Percentiles rank a stretch among this genome's conserved stretches.
phyloP scores from a whole-genome alignment of 2,113 vertebrate genomes.

The Sinocyclocheilus rhinocerous region DNA sequence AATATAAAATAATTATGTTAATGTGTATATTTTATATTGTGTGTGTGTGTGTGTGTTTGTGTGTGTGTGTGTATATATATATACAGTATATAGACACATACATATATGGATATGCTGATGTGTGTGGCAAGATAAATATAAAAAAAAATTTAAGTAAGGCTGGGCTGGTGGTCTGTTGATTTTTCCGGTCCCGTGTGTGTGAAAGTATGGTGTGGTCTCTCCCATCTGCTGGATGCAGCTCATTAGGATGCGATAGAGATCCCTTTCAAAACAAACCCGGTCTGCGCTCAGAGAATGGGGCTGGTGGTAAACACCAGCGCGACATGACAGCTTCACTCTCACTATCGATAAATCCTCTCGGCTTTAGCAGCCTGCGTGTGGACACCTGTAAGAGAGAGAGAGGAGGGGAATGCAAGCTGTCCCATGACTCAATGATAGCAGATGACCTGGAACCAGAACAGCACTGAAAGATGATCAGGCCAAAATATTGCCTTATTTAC shows the following conservation, averaged over 20 bases:
- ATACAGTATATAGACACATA: too few relatives aligned
- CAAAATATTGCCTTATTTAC: background rate
- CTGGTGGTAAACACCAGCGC: slow-evolving; percentile 60
- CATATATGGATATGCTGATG: too few relatives aligned
- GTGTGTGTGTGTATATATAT: too few relatives aligned
- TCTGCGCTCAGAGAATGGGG: slow-evolving; percentile 64
- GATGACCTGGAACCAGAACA: background rate
- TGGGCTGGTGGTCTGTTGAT: slow-evolving; percentile 27
- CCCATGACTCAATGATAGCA: slow-evolving; percentile 9
- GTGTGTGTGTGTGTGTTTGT: too few relatives aligned
- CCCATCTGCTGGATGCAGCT: slow-evolving; percentile 44
- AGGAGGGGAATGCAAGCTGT: background rate
- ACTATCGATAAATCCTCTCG: slow-evolving; percentile 69
- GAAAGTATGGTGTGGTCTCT: slow-evolving; percentile 37
- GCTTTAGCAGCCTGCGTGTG: slow-evolving; percentile 11
- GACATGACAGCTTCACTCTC: slow-evolving; percentile 75
- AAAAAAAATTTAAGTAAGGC: background rate
- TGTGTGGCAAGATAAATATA: too few relatives aligned
- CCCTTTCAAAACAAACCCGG: slow-evolving; percentile 73
- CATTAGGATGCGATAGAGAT: slow-evolving; percentile 72
- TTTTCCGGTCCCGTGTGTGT: slow-evolving; percentile 23
- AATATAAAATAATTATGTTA: too few relatives aligned
- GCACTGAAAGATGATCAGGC: slow-evolving; percentile 5
- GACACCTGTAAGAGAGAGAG: slow-evolving; percentile 10
- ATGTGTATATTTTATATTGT: too few relatives aligned